Evolutionary conservation across 1,140 invertebrate species (phyloP).

Genomic region (Oncopeltus fasciatus): DNA sequence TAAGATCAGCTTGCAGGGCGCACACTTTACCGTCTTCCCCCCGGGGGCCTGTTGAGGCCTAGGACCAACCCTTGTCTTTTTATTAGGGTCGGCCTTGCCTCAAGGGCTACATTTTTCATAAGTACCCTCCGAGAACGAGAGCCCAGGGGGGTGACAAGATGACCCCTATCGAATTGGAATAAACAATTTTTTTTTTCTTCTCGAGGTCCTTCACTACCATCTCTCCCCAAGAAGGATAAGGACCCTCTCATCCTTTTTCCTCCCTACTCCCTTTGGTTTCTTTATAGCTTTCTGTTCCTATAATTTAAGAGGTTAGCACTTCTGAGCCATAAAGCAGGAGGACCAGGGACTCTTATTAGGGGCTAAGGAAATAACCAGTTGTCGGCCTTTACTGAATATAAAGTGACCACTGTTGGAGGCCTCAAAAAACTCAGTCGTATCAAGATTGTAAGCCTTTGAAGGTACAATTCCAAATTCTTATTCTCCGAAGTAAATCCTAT

Average conservation of each 20-base stretch:
- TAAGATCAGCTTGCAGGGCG: conserved; percentile 5
- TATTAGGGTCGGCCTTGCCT: not conserved
- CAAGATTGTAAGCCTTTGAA: no score
- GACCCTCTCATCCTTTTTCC: not conserved
- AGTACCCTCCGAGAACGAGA: no score
- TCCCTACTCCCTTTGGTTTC: not conserved
- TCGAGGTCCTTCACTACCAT: no score
- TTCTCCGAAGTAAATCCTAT: no score
- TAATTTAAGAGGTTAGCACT: not conserved
- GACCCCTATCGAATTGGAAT: not conserved
- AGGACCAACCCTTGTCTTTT: conserved; percentile 10
- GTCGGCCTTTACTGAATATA: no score
- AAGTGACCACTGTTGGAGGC: no score
- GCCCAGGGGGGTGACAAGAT: not conserved
- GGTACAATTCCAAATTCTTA: no score
- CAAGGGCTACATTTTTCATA: not conserved
- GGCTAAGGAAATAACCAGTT: no score
- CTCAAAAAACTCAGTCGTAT: no score
- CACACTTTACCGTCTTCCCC: not conserved
- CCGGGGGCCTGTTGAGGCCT: not conserved
- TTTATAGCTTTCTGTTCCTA: not conserved
- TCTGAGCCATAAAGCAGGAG: not conserved
- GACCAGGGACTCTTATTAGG: no score
- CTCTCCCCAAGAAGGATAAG: no score
- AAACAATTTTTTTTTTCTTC: not conserved